phyloP scores from a whole-genome alignment of 2,113 vertebrate genomes.

The Microcebus griseorufus region DNA sequence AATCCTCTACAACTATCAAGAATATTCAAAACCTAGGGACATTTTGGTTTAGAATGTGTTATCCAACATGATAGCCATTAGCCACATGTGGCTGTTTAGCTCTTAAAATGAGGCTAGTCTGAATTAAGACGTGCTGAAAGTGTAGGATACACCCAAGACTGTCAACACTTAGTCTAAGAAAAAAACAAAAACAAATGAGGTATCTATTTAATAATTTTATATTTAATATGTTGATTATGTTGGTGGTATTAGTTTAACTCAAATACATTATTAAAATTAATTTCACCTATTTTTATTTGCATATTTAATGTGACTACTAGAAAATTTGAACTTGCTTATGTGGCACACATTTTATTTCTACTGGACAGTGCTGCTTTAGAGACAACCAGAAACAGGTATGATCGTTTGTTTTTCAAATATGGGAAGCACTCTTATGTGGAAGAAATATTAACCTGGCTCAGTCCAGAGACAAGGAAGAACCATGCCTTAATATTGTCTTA shows the following conservation, averaged over 20 bases:
- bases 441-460: neutral
- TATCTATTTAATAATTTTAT: neutral
- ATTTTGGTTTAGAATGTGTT: neutral
- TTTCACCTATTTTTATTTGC: neutral
- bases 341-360: neutral
- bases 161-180: neutral
- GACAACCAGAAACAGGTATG: neutral
- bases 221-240: neutral
- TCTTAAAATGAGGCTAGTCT: neutral
- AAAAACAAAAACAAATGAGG: neutral
- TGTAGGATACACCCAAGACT: neutral
- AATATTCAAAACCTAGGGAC: neutral
- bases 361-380: neutral
- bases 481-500: neutral
- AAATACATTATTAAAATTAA: neutral
- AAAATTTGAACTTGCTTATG: neutral
- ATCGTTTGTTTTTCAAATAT: neutral
- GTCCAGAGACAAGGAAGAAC: neutral
- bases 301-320: neutral
- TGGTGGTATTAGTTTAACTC: neutral
- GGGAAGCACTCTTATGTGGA: rapidly evolving
- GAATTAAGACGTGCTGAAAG: neutral
- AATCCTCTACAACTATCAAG: neutral
- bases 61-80: neutral
- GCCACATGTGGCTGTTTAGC: neutral